phyloP scores from a whole-genome alignment of 37 sponge, comb jelly and placozoan genomes.

The Bolinopsis microptera region DNA sequence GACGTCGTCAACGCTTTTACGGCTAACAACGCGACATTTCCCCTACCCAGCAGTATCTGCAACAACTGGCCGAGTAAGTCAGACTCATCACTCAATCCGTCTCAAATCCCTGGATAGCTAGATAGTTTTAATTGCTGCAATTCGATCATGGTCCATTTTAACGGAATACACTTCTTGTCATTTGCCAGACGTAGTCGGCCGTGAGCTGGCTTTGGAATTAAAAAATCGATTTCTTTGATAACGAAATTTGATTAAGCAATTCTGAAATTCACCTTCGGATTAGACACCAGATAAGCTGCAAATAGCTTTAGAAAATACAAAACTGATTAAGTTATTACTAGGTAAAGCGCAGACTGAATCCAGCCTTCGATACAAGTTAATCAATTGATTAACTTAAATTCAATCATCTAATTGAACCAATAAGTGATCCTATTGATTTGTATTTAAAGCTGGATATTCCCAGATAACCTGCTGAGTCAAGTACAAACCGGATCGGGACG shows the following conservation, averaged over 20 bases:
- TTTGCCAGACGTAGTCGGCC: neutral
- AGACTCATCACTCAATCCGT: neutral
- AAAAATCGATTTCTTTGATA: neutral
- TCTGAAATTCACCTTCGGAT: neutral
- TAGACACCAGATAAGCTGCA: too few species aligned
- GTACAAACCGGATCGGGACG: constrained; percentile 14
- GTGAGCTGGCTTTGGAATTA: neutral
- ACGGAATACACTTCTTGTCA: neutral
- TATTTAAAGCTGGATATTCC: too few species aligned
- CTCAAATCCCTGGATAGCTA: neutral
- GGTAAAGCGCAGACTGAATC: too few species aligned
- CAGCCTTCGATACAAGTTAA: too few species aligned
- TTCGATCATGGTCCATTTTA: neutral
- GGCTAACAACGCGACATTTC: neutral
- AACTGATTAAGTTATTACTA: too few species aligned
- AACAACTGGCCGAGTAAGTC: constrained; percentile 13
- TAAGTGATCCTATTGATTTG: too few species aligned
- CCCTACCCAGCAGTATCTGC: neutral
- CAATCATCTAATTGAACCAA: too few species aligned
- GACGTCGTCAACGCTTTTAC: constrained; percentile 33
- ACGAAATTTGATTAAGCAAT: neutral
- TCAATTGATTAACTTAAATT: too few species aligned
- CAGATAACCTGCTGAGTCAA: constrained; percentile 47
- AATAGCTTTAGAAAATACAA: too few species aligned
- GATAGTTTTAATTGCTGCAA: neutral